A percentile compares a stretch with the other conserved stretches of the same genome.
These are phyloP conservation scores for Lepidonotus clava DNA, from an alignment of 2,888 invertebrate species.

Conservation along the genomic window DNA sequence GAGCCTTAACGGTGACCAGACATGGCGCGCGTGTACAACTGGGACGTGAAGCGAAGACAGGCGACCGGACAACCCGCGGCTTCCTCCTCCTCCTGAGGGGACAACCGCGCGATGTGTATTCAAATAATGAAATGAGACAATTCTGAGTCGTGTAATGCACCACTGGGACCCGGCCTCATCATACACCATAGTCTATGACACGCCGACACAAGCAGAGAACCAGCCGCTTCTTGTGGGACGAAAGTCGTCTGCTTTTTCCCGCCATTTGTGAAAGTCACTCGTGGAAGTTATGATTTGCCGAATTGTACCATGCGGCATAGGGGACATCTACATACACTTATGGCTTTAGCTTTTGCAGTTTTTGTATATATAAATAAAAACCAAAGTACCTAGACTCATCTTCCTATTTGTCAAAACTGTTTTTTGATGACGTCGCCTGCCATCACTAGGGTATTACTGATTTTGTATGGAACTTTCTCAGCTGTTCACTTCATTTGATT, in stretches of 20 bases:
- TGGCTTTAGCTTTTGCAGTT: neutral
- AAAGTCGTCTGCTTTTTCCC: neutral
- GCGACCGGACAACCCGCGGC: conserved; percentile 78
- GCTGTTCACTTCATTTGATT: neutral
- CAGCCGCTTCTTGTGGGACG: neutral
- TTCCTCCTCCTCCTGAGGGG: neutral
- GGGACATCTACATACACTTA: too few species aligned
- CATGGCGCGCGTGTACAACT: conserved; percentile 98
- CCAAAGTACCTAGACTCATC: neutral
- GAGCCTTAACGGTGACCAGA: conserved; percentile 79
- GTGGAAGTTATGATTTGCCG: neutral
- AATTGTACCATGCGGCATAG: too few species aligned
- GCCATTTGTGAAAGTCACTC: neutral
- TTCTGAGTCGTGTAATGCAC: too few species aligned
- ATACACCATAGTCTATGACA: too few species aligned
- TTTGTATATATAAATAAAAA: neutral
- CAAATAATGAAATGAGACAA: too few species aligned
- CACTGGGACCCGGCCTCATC: too few species aligned
- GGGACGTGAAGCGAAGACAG: conserved; percentile 96
- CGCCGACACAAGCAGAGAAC: neutral
- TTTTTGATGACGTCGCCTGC: neutral
- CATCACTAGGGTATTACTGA: neutral
- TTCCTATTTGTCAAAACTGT: neutral
- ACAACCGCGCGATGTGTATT: too few species aligned
- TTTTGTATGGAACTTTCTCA: conserved; percentile 40